These are phyloP conservation scores for Megastigmus dorsalis DNA, from an alignment of 2,888 invertebrate species.

Conservation along the genomic window DNA sequence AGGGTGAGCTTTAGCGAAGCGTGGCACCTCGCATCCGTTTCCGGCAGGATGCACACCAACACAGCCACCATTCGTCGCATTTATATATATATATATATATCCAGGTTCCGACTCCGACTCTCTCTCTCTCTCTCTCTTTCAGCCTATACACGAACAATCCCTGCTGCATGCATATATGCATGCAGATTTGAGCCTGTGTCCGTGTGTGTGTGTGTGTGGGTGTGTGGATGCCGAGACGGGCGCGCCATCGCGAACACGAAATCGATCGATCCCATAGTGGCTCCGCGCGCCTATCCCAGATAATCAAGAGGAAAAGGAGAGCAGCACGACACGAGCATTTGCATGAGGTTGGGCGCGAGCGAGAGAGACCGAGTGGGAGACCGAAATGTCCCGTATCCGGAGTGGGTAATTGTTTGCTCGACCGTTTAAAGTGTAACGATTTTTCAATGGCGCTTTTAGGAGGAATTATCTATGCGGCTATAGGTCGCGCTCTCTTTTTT, in stretches of 20 bases:
- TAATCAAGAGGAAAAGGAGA: conserved; percentile 10
- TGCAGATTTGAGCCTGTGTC: neutral
- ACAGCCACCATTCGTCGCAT: neutral
- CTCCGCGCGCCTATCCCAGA: conserved; percentile 5
- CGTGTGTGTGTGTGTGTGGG: neutral
- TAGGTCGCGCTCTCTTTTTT: too few relatives aligned
- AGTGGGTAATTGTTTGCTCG: too few relatives aligned
- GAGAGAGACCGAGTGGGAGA: neutral
- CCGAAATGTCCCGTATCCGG: conserved; percentile 32
- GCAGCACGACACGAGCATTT: neutral
- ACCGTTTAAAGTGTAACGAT: too few relatives aligned
- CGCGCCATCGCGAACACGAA: conserved; percentile 32
- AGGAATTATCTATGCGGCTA: too few relatives aligned
- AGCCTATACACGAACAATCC: neutral
- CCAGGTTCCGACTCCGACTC: neutral
- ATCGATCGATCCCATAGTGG: conserved; percentile 34
- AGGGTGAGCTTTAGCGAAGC: conserved; percentile 65
- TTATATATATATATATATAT: neutral
- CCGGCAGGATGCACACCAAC: conserved; percentile 67
- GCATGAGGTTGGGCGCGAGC: too few relatives aligned
- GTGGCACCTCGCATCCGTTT: conserved; percentile 69
- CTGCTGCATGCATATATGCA: neutral
- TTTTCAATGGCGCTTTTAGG: too few relatives aligned
- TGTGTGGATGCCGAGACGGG: neutral
- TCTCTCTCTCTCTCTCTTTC: neutral